Evolutionary conservation across 2,113 vertebrate species (phyloP), one percentile per base, ranked within the genome.

Genomic region (Andinoacara biseriatus): DNA sequence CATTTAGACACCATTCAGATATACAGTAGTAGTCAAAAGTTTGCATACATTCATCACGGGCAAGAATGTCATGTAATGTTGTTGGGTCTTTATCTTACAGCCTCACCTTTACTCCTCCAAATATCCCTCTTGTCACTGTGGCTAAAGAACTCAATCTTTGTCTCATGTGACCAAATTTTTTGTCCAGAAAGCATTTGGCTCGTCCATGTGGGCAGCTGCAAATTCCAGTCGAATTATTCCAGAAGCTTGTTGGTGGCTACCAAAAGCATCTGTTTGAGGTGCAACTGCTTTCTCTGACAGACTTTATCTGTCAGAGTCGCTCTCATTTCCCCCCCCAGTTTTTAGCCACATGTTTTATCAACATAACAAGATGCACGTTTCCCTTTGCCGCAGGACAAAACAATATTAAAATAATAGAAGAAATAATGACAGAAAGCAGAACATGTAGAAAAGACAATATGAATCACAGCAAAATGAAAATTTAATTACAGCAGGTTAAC

Each of bases 381-480:
- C 46, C 29, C 57, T 31, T 24, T 5, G 79, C 72, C n/a, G 54
- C 40, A 24, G 65, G 89, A 90, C 74, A 81, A 86, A 72, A 58
- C 46, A 18, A 61, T 33, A 58, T 81, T 49, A 81, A 63, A 83
- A n/a, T 57, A 74, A 85, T 7, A n/a, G 63, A 22, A 29, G 33
- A 52, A 74, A 57, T 74, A 60, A 61, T 77, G 76, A 78, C 35
- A 49, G 33, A 52, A 52, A 35, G 49, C 4, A 3, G 18, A 54
- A 59, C 72, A 46, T 29, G 33, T 2, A 26, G 26, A 22, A 72
- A 78, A 63, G 35, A 83, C 10, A 22, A 52, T 10, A n/a, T 54
- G 54, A 83, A 76, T 35, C 46, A 24, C 7, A 38, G 11, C 57
- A 72, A 58, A n/a, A 49, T 40, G 18, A 78, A 56, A 22, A 89